Evolutionary conservation across 2,888 invertebrate genomes (phyloP), one percentile per base, ranked within the genome.

Genomic region (Volucella bombylans): DNA sequence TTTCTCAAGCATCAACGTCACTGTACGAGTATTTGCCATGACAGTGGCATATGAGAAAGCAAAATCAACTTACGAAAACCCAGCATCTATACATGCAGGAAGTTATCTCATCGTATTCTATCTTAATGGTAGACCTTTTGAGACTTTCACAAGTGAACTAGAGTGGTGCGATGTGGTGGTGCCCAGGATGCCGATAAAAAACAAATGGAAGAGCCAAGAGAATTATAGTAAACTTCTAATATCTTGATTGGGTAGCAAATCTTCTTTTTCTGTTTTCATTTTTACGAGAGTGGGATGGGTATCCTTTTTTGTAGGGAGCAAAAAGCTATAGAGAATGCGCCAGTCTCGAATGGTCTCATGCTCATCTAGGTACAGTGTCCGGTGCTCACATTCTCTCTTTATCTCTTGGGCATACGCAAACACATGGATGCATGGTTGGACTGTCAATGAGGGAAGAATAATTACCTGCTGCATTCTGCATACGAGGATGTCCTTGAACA

Each of bases 391-490:
- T 59, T 52, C 45, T 72, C 67, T 52, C 38, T 55, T 59, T 73
- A 41, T 43, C n/a, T 49, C 38, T 68, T n/a, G 47, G 59, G 14
- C 67, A 15, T 31, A 54, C 31, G 67, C 54, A 41, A 47, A 50
- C 72, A 67, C 54, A 47, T 23, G 43, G 62, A 62, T 57, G 43
- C 18, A 31, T 31, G 31, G 31, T 74, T 69, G 72, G 43, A 43
- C 31, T 81, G 54, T 69, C 72, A 73, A 73, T 68, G 54, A 47
- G 57, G 61, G 71, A 62, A 72, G 71, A 85, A 76, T 71, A 85
- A 85, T 85, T 80, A 72, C 65, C 55, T 71, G 74, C 71, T 71
- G 79, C 71, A 76, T 55, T 49, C 54, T 71, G 79, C 71, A 76
- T 55, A 54, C 54, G 41, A 61, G 55, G 41, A 57, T 65, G 71